Evolutionary conservation across 1,140 invertebrate species (phyloP).

Genomic region (Polyergus mexicanus): DNA sequence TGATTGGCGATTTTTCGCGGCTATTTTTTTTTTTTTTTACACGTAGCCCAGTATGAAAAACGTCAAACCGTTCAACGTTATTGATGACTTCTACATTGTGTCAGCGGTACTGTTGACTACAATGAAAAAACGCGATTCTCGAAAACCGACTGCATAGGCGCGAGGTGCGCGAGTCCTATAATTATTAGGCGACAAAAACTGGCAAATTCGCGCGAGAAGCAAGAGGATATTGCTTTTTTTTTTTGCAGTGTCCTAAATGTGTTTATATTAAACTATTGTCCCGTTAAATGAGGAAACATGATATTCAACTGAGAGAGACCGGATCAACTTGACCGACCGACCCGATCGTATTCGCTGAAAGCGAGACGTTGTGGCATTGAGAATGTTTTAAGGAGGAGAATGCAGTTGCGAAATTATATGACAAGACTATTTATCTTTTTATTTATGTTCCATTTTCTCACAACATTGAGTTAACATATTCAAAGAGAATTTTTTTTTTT

Average conservation of each 20-base stretch:
- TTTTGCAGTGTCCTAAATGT: slow-evolving; percentile 4
- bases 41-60: slow-evolving; percentile 34
- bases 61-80: slow-evolving; percentile 43
- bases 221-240: slow-evolving; percentile 46
- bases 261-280: slow-evolving; percentile 35
- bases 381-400: not conserved
- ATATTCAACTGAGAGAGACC: not conserved
- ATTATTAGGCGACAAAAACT: slow-evolving; percentile 51
- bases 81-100: slow-evolving; percentile 58
- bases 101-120: slow-evolving; percentile 22
- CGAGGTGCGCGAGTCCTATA: slow-evolving; percentile 25
- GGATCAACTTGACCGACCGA: not conserved
- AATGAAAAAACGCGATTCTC: slow-evolving; percentile 25
- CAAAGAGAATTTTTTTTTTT: too few species aligned
- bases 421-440: too few species aligned
- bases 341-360: not conserved
- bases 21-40: slow-evolving; percentile 29
- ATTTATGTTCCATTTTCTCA: too few species aligned
- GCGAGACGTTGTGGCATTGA: slow-evolving; percentile 46
- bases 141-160: slow-evolving; percentile 24
- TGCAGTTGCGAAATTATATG: too few species aligned
- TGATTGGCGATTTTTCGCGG: slow-evolving; percentile 39
- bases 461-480: too few species aligned
- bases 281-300: slow-evolving; percentile 39
- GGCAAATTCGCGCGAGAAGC: slow-evolving; percentile 10